phyloP scores from a whole-genome alignment of 2,797 vertebrate genomes.

The Nyctibius grandis region DNA sequence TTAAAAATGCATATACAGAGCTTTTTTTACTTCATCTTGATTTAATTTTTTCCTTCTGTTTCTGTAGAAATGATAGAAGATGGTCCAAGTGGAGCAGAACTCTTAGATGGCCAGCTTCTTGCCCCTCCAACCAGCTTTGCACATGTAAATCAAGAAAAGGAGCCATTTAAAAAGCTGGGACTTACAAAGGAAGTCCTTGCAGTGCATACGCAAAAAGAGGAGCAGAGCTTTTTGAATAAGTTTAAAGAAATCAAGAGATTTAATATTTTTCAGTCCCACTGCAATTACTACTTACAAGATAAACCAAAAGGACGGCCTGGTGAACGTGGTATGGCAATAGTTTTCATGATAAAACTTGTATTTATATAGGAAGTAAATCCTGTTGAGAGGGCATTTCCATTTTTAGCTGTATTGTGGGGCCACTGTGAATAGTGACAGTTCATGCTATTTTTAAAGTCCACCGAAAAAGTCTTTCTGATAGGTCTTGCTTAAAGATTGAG shows the following conservation, averaged over 20 bases:
- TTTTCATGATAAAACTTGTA: neutral
- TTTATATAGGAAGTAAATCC: neutral
- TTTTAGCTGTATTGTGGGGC: neutral
- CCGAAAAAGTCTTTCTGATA: neutral
- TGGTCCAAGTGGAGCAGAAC: conserved; percentile 74
- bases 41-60: neutral
- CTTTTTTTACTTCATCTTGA: neutral
- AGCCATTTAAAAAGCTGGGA: conserved; percentile 83
- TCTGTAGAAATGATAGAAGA: conserved; percentile 88
- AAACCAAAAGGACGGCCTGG: conserved; percentile 63
- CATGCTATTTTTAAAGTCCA: neutral
- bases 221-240: conserved; percentile 89
- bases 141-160: conserved; percentile 81
- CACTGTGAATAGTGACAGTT: neutral
- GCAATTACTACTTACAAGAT: conserved; percentile 75
- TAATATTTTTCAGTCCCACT: conserved; percentile 80
- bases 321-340: conserved; percentile 44
- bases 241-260: conserved; percentile 80
- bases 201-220: conserved; percentile 92
- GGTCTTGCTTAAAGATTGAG: neutral
- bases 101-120: conserved; percentile 72
- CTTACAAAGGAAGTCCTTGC: conserved; percentile 94
- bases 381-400: neutral
- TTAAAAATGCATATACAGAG: neutral
- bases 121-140: conserved; percentile 62